phyloP scores from a whole-genome alignment of 2,113 vertebrate genomes.

The Platycercus adscitus region DNA sequence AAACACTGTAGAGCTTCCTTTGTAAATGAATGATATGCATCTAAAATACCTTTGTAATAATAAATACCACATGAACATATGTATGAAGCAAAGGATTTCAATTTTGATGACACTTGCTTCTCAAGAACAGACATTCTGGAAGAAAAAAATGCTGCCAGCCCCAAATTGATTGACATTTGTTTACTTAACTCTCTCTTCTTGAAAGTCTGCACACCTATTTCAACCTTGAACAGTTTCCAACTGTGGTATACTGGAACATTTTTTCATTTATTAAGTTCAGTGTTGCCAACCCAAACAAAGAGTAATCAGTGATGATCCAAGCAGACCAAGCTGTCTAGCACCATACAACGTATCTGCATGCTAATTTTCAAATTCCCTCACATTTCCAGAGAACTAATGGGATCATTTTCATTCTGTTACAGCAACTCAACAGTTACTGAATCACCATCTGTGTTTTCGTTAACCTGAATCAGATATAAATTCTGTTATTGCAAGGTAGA shows the following conservation, averaged over 20 bases:
- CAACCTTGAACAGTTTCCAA: slow-evolving; percentile 89
- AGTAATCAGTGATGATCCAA: slow-evolving; percentile 88
- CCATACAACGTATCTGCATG: slow-evolving; percentile 87
- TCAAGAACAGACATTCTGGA: slow-evolving; percentile 78
- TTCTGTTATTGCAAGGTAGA: slow-evolving; percentile 99
- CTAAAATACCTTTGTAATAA: slow-evolving; percentile 77
- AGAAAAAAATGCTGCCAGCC: slow-evolving; percentile 71
- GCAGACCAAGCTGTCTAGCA: slow-evolving; percentile 84
- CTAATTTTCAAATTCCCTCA: slow-evolving; percentile 88
- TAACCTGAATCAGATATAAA: slow-evolving; percentile 99
- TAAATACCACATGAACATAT: slow-evolving; percentile 75
- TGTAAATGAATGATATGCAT: slow-evolving; percentile 56
- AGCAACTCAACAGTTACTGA: slow-evolving; percentile 99
- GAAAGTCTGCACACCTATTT: slow-evolving; percentile 87
- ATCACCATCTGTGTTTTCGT: slow-evolving; percentile 99
- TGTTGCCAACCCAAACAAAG: slow-evolving; percentile 89
- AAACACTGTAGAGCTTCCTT: slow-evolving; percentile 41
- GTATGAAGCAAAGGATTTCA: slow-evolving; percentile 73
- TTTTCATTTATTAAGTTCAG: slow-evolving; percentile 87
- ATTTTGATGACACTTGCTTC: slow-evolving; percentile 79
- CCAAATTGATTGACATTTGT: slow-evolving; percentile 85
- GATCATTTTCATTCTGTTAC: slow-evolving; percentile 99
- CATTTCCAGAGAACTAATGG: slow-evolving; percentile 95
- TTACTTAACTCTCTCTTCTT: slow-evolving; percentile 84
- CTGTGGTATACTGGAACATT: slow-evolving; percentile 85